phyloP scores from a whole-genome alignment of 2,797 vertebrate species.

The Lemur catta region DNA sequence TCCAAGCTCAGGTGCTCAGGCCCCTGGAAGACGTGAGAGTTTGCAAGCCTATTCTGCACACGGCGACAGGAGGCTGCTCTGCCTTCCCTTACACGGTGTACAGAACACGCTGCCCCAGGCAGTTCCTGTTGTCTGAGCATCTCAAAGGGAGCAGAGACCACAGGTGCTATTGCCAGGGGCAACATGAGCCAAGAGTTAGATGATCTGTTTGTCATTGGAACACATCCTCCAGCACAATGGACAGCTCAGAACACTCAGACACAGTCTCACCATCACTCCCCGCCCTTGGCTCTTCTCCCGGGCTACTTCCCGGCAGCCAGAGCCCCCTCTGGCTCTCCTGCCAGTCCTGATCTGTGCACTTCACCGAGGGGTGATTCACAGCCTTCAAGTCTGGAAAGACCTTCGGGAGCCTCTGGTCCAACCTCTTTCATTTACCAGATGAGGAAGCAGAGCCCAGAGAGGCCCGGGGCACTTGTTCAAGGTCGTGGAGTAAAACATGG shows the following conservation, averaged over 20 bases:
- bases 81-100: not conserved
- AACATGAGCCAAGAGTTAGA: not conserved
- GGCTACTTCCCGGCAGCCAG: not conserved
- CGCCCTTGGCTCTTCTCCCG: not conserved
- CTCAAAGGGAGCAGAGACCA: not conserved
- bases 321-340: not conserved
- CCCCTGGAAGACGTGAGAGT: not conserved
- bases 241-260: not conserved
- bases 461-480: not conserved
- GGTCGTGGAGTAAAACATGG: not conserved
- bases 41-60: not conserved
- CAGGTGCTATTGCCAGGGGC: not conserved
- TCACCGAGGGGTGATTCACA: conserved; percentile 12
- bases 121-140: not conserved
- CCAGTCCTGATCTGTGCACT: not conserved
- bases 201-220: not conserved
- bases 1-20: not conserved
- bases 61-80: not conserved
- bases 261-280: not conserved
- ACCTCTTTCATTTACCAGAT: not conserved
- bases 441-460: conserved; percentile 15
- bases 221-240: not conserved
- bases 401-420: not conserved
- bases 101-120: not conserved
- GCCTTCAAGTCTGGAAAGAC: not conserved